Conservation (phyloP, 2,888 invertebrate genomes). For the Ctenicera cuprea region DNA sequence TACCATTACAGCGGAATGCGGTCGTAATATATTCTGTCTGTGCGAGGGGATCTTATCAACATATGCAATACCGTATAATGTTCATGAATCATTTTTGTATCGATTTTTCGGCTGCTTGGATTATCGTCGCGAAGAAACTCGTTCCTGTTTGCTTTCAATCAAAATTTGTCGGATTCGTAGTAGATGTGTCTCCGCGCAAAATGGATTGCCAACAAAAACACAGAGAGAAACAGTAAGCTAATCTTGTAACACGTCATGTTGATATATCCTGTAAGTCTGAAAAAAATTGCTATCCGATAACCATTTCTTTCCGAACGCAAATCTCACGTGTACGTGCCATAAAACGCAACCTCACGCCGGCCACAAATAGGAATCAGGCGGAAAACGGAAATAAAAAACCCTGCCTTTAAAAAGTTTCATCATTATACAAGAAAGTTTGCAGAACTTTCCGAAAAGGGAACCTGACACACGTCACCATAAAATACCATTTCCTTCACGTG, state of each 20-base stretch:
- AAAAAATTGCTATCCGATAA: conserved; percentile 29
- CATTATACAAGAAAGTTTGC: conserved; percentile 40
- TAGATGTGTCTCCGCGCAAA: neutral
- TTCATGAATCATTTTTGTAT: conserved; percentile 59
- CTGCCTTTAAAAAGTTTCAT: conserved; percentile 49
- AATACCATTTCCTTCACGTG: conserved; percentile 42
- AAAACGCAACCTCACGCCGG: conserved; percentile 47
- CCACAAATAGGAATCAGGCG: conserved; percentile 48
- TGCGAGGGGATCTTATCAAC: conserved; percentile 60
- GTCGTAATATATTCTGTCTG: conserved; percentile 59
- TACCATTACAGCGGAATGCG: conserved; percentile 62
- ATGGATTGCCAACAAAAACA: conserved; percentile 10
- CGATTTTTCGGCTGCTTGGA: conserved; percentile 43
- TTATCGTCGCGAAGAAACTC: neutral
- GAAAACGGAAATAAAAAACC: conserved; percentile 50
- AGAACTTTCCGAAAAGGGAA: conserved; percentile 30
- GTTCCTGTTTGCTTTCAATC: conserved; percentile 17
- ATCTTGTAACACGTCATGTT: conserved; percentile 31
- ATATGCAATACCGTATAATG: conserved; percentile 60
- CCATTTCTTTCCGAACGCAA: conserved; percentile 32
- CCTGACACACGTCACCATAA: conserved; percentile 47
- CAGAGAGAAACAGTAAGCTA: conserved; percentile 22
- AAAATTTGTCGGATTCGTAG: conserved; percentile 2
- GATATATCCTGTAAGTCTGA: conserved; percentile 30
- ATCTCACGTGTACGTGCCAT: conserved; percentile 48